A percentile compares a stretch with the other conserved stretches of the same genome.
phyloP scores from a whole-genome alignment of 1,140 invertebrate species.

The Atopsyche davidsoni region DNA sequence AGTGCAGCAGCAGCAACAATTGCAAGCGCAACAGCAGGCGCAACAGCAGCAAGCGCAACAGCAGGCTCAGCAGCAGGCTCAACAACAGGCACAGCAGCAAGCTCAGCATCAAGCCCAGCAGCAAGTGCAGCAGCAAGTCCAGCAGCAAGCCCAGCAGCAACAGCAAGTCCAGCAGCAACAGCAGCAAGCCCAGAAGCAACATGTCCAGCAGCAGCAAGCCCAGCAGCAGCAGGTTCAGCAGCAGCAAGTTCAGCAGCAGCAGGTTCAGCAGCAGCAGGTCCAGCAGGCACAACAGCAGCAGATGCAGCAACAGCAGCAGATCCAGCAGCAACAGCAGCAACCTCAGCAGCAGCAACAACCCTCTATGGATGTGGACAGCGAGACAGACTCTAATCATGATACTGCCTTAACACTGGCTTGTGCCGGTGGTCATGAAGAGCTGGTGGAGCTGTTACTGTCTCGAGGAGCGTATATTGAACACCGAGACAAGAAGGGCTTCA shows the following conservation, averaged over 20 bases:
- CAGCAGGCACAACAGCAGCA: conserved; percentile 26
- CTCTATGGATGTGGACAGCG: conserved; percentile 87
- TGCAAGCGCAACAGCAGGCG: conserved; percentile 32
- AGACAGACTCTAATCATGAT: conserved; percentile 97
- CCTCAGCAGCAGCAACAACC: conserved; percentile 48
- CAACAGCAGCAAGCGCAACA: conserved; percentile 23
- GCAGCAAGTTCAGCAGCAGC: conserved; percentile 22
- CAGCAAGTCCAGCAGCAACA: conserved; percentile 31
- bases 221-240: conserved; percentile 28
- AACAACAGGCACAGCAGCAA: conserved; percentile 33
- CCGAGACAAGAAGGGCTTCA: conserved; percentile 98
- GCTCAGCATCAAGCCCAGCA: conserved; percentile 17
- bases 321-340: conserved; percentile 44
- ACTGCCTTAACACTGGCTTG: conserved; percentile 96
- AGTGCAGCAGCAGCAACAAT: conserved; percentile 39
- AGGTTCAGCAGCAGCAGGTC: conserved; percentile 22
- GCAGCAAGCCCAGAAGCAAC: conserved; percentile 29
- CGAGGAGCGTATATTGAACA: conserved; percentile 95
- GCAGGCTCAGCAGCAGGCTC: conserved; percentile 26
- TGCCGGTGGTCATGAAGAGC: conserved; percentile 92
- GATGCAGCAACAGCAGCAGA: conserved; percentile 31
- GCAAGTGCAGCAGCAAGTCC: conserved; percentile 29
- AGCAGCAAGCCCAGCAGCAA: conserved; percentile 34
- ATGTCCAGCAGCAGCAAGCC: conserved; percentile 31
- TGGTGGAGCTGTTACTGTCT: conserved; percentile 84